These are phyloP conservation scores for Microcebus tavaratra DNA, from an alignment of 2,113 vertebrate genomes.

Conservation along the genomic window DNA sequence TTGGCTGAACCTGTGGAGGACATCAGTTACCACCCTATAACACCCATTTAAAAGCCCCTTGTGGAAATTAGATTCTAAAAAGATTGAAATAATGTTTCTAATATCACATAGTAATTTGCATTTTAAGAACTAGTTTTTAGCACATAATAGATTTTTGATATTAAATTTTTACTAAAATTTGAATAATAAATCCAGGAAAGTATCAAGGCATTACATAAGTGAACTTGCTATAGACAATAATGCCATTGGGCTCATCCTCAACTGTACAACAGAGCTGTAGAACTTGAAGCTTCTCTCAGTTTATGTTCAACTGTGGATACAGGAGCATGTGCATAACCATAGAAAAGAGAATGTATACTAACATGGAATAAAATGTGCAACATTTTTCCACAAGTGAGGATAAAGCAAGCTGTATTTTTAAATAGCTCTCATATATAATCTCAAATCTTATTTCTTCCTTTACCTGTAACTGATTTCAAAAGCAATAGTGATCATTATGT, in stretches of 20 bases:
- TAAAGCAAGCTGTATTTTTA: neutral
- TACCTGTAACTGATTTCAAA: neutral
- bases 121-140: neutral
- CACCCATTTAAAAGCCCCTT: neutral
- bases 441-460: neutral
- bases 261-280: neutral
- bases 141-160: neutral
- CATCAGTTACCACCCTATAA: neutral
- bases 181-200: neutral
- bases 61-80: neutral
- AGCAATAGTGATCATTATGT: neutral
- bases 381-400: neutral
- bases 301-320: neutral
- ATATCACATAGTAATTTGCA: neutral
- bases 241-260: neutral
- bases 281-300: neutral
- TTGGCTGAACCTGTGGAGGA: too few relatives aligned
- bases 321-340: neutral
- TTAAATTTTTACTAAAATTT: neutral
- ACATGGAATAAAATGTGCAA: neutral
- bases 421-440: neutral
- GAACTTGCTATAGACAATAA: neutral
- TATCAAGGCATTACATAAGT: neutral
- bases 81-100: neutral
- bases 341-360: neutral